Evolutionary conservation across 2,113 vertebrate genomes (phyloP).

Genomic region (Ginglymostoma cirratum): DNA sequence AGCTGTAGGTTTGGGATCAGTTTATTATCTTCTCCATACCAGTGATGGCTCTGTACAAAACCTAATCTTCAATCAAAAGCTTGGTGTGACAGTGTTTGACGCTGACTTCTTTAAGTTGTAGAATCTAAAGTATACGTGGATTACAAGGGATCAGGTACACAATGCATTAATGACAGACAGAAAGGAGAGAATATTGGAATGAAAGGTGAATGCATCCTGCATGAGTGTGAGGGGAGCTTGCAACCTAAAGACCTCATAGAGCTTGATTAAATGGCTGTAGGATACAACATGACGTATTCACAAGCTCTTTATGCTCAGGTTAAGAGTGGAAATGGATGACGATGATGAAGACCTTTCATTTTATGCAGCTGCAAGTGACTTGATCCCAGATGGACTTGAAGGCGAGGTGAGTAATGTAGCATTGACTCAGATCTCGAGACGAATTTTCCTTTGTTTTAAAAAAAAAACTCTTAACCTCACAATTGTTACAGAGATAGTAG

Average conservation of each 20-base stretch:
- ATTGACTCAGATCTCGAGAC: not conserved
- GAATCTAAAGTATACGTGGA: not conserved
- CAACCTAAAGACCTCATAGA: not conserved
- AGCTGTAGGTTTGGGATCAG: not conserved
- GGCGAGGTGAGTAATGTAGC: slow-evolving; percentile 47
- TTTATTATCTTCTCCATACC: not conserved
- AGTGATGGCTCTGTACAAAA: not conserved
- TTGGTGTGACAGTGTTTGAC: not conserved
- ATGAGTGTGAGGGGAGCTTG: not conserved
- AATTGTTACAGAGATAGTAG: too few relatives aligned
- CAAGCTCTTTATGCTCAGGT: slow-evolving; percentile 51
- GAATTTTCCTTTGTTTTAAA: not conserved
- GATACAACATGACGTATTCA: not conserved
- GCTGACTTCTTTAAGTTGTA: not conserved
- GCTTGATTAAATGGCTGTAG: not conserved
- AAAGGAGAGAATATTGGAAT: not conserved
- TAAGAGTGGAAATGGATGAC: slow-evolving; percentile 62
- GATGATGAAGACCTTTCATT: slow-evolving; percentile 60
- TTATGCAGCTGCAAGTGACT: slow-evolving; percentile 62
- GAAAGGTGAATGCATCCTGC: not conserved
- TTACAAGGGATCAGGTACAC: not conserved
- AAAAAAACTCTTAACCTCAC: not conserved
- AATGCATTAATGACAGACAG: not conserved
- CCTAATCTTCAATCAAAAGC: not conserved
- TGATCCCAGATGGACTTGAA: slow-evolving; percentile 53